Percentiles rank a stretch among this genome's conserved stretches.
Conservation (phyloP, 2,113 vertebrate genomes). For the Rhinogobius similis region DNA sequence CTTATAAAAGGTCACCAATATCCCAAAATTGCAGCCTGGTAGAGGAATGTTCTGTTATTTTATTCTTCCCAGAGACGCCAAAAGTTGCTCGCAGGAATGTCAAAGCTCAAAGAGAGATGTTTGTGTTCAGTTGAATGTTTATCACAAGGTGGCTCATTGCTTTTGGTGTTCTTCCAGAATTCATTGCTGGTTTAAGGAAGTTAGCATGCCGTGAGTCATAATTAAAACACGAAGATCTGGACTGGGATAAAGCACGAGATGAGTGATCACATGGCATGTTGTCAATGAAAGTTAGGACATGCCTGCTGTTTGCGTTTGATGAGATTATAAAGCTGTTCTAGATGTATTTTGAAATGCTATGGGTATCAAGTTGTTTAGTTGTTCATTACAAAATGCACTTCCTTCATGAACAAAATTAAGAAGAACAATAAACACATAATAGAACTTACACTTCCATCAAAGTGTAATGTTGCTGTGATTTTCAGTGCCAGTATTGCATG, state of each 20-base stretch:
- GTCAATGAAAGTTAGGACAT: not conserved
- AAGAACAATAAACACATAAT: too few relatives aligned
- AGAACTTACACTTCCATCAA: too few relatives aligned
- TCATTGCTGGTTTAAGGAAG: slow-evolving; percentile 3
- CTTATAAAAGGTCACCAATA: slow-evolving; percentile 4
- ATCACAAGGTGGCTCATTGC: not conserved
- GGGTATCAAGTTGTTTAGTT: not conserved
- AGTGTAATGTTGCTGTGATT: too few relatives aligned
- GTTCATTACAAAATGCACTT: too few relatives aligned
- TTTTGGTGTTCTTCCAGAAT: not conserved
- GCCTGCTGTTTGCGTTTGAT: not conserved
- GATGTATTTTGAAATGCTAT: not conserved
- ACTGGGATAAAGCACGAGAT: not conserved
- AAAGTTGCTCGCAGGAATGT: not conserved
- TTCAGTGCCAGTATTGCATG: not conserved
- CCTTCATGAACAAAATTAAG: too few relatives aligned
- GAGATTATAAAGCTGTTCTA: not conserved
- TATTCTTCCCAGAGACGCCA: not conserved
- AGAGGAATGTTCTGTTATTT: not conserved
- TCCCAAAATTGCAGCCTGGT: slow-evolving; percentile 5
- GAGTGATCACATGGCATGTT: not conserved
- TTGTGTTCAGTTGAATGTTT: not conserved
- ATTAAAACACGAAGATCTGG: slow-evolving; percentile 7
- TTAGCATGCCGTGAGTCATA: not conserved
- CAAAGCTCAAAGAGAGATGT: not conserved